Conservation (phyloP, 2,113 vertebrate species). For the rabbit (Oryctolagus cuniculus) region mOryCun1.1 NC_091434.1:17485501-17486000, state of each 20-base stretch:
- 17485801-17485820: neutral
- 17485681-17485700: no score
- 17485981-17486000: no score
- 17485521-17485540: neutral
- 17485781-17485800: neutral
- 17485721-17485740: neutral
- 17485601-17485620: neutral
- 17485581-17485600: neutral
- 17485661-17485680: neutral
- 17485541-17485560: neutral
- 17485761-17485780: neutral
- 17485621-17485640: neutral
- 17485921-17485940: no score
- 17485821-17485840: neutral
- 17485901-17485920: no score
- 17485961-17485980: no score
- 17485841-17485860: no score
- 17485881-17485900: no score
- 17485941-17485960: no score
- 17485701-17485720: neutral
- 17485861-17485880: no score
- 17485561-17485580: accelerated
- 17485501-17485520: neutral
- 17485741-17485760: neutral
- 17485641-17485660: neutral